These are phyloP conservation scores for Lethrus apterus DNA, from an alignment of 1,140 invertebrate species.

Conservation along the genomic window DNA sequence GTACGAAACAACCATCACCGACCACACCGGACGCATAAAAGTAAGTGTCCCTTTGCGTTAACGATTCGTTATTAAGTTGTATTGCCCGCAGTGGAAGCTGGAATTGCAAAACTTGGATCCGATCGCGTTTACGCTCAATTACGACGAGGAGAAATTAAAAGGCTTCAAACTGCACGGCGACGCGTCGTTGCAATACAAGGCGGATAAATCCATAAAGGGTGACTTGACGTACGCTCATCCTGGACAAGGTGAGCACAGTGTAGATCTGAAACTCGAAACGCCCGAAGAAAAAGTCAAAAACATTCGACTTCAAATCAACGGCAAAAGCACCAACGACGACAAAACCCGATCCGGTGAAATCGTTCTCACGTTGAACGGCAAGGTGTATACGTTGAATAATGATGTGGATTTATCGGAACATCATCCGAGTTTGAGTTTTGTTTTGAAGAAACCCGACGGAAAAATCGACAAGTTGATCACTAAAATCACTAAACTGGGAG, in stretches of 20 bases:
- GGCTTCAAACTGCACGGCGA: constrained; percentile 24
- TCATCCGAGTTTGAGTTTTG: constrained; percentile 42
- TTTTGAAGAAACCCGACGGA: constrained; percentile 42
- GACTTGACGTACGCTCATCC: constrained; percentile 35
- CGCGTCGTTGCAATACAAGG: constrained; percentile 46
- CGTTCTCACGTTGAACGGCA: background rate
- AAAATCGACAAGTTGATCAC: constrained; percentile 46
- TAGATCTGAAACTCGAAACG: constrained; percentile 42
- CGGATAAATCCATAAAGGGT: constrained; percentile 45
- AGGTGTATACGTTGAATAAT: constrained; percentile 27
- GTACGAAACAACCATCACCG: no score
- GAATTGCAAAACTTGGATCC: constrained; percentile 18
- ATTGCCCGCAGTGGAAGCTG: no score
- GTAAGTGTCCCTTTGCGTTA: no score
- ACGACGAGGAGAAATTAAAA: constrained; percentile 31
- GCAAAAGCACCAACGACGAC: constrained; percentile 41
- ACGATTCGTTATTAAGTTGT: no score
- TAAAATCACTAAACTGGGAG: constrained; percentile 47
- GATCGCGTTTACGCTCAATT: background rate
- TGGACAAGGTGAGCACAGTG: constrained; percentile 40
- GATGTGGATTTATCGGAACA: constrained; percentile 41
- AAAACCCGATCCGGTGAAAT: background rate
- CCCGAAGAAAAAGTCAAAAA: constrained; percentile 49
- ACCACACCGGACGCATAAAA: no score
- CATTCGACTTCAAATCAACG: constrained; percentile 47